These are phyloP conservation scores for Cephalopachus bancanus DNA, from an alignment of 2,797 vertebrate species.

Conservation along the genomic window DNA sequence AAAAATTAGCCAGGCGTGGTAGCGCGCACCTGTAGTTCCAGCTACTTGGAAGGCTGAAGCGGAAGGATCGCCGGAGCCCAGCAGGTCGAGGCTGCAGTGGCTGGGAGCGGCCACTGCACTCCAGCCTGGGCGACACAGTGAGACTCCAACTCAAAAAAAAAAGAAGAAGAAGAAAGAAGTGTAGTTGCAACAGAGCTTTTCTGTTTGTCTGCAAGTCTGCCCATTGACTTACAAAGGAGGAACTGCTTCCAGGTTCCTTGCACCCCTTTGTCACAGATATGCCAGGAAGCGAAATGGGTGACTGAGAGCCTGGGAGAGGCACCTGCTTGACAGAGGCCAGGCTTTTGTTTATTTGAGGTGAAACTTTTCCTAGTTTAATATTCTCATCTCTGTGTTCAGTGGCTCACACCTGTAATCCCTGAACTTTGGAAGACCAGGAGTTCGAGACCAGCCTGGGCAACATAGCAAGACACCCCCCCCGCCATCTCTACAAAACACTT, in stretches of 20 bases:
- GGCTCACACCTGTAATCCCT: no score
- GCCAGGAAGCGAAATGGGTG: not conserved
- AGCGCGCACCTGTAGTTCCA: no score
- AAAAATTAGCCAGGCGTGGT: no score
- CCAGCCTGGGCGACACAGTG: not conserved
- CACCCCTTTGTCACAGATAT: not conserved
- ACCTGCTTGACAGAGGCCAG: not conserved
- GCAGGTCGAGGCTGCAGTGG: no score
- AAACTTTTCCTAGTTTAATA: not conserved
- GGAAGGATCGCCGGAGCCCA: no score
- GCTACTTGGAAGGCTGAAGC: no score
- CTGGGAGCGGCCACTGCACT: not conserved
- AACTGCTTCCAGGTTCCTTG: not conserved
- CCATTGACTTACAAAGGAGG: slow-evolving; percentile 19
- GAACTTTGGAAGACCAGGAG: no score
- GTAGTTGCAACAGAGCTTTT: no score
- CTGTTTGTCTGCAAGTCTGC: not conserved
- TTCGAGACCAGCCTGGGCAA: no score
- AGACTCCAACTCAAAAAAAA: not conserved
- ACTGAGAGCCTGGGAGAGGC: not conserved
- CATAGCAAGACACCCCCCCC: no score
- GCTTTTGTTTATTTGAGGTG: not conserved
- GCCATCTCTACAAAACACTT: no score
- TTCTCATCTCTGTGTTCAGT: not conserved
- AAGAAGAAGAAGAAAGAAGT: not conserved